phyloP scores from a whole-genome alignment of 2,888 invertebrate species.

The Napeogenes inachia region DNA sequence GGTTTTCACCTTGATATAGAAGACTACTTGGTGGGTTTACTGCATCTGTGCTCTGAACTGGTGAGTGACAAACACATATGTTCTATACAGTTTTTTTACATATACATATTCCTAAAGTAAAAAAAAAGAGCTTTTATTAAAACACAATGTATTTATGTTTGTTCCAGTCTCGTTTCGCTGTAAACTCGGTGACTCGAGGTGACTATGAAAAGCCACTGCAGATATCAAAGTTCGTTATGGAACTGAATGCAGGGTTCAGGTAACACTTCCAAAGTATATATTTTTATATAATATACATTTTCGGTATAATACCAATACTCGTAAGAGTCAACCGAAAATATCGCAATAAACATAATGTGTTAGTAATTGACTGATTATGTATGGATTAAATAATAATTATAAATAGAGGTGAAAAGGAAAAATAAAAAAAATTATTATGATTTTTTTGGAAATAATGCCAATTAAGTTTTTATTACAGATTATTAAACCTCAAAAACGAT shows the following conservation, averaged over 20 bases:
- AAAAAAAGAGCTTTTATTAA: not conserved
- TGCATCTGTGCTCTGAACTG: slow-evolving; percentile 90
- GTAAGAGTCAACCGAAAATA: too few relatives aligned
- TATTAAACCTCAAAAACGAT: slow-evolving; percentile 94
- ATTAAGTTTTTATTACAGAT: slow-evolving; percentile 41
- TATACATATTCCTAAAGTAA: too few relatives aligned
- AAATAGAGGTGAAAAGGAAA: too few relatives aligned
- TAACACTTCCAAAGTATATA: slow-evolving; percentile 28
- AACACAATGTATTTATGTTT: slow-evolving; percentile 2
- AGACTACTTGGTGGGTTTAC: slow-evolving; percentile 90
- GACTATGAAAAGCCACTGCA: slow-evolving; percentile 88
- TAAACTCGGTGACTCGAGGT: slow-evolving; percentile 90
- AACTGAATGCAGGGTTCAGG: slow-evolving; percentile 93
- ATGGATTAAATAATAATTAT: too few relatives aligned
- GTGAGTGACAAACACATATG: slow-evolving; percentile 60
- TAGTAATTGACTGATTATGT: too few relatives aligned
- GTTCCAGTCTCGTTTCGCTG: slow-evolving; percentile 83
- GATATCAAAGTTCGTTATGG: slow-evolving; percentile 90
- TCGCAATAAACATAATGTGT: too few relatives aligned
- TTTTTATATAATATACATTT: not conserved
- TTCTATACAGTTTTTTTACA: too few relatives aligned
- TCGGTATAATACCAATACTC: too few relatives aligned
- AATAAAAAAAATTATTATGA: too few relatives aligned
- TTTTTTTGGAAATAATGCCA: too few relatives aligned
- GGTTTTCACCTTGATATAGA: slow-evolving; percentile 94